These are phyloP conservation scores for Neocrepidodera transversa DNA, from an alignment of 2,888 invertebrate species.

Conservation along the genomic window DNA sequence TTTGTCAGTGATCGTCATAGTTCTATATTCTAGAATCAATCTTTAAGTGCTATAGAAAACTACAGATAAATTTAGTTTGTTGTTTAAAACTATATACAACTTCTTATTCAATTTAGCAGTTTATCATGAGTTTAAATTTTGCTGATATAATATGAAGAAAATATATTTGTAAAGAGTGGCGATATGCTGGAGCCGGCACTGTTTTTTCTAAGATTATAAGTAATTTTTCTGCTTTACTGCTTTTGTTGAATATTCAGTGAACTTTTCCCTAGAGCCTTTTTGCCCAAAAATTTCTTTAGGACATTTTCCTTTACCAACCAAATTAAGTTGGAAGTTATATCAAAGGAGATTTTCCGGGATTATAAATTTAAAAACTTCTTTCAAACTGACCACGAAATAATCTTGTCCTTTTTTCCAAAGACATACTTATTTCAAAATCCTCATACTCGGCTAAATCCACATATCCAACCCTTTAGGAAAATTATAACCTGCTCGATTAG, in stretches of 20 bases:
- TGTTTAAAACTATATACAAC: no score
- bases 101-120: no score
- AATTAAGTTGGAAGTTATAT: conserved; percentile 4
- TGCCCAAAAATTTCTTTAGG: background rate
- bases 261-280: background rate
- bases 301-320: background rate
- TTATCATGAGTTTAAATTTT: no score
- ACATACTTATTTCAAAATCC: conserved; percentile 19
- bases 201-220: no score
- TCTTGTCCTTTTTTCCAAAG: conserved; percentile 17
- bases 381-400: conserved; percentile 8
- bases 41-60: no score
- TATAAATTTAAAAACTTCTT: conserved; percentile 4
- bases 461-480: conserved; percentile 19
- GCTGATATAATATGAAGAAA: no score
- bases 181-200: no score
- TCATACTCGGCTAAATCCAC: conserved; percentile 15
- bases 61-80: no score
- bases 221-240: no score
- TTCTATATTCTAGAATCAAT: no score
- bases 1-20: no score
- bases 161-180: no score
- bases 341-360: conserved; percentile 18
- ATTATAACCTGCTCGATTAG: conserved; percentile 29
- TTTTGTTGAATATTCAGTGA: background rate